Evolutionary conservation across 1,140 invertebrate species (phyloP).

Genomic region (Cotesia typhae): DNA sequence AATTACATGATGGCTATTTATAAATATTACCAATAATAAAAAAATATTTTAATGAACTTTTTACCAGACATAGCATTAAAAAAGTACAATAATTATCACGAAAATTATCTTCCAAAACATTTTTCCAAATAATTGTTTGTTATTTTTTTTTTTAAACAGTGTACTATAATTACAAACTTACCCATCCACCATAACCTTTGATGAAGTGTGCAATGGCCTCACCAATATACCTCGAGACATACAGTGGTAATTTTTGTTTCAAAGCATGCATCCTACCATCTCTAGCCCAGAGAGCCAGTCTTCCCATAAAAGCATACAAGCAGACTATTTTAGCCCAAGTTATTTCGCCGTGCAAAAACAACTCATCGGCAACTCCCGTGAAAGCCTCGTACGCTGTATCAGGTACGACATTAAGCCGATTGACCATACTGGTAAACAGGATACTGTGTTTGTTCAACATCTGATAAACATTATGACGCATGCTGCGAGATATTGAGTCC

Average conservation of each 20-base stretch:
- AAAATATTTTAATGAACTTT: no score
- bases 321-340: slow-evolving; percentile 73
- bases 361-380: slow-evolving; percentile 69
- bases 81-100: no score
- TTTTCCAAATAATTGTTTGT: no score
- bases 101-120: no score
- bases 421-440: slow-evolving; percentile 71
- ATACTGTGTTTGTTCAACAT: slow-evolving; percentile 70
- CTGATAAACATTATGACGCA: slow-evolving; percentile 65
- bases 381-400: slow-evolving; percentile 69
- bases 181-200: slow-evolving; percentile 63
- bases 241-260: slow-evolving; percentile 60
- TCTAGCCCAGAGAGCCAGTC: slow-evolving; percentile 66
- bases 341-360: slow-evolving; percentile 67
- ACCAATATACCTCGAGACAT: slow-evolving; percentile 60
- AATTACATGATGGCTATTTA: no score
- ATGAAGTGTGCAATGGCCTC: slow-evolving; percentile 62
- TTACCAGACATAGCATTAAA: no score
- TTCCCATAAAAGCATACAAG: slow-evolving; percentile 70
- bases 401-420: slow-evolving; percentile 66
- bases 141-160: slow-evolving; percentile 8
- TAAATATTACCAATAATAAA: no score
- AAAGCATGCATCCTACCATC: slow-evolving; percentile 63
- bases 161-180: slow-evolving; percentile 42
- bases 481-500: slow-evolving; percentile 60